Base-by-base conservation (phyloP, 2,797 vertebrate genomes). In the Rhabdomys pumilio region DNA sequence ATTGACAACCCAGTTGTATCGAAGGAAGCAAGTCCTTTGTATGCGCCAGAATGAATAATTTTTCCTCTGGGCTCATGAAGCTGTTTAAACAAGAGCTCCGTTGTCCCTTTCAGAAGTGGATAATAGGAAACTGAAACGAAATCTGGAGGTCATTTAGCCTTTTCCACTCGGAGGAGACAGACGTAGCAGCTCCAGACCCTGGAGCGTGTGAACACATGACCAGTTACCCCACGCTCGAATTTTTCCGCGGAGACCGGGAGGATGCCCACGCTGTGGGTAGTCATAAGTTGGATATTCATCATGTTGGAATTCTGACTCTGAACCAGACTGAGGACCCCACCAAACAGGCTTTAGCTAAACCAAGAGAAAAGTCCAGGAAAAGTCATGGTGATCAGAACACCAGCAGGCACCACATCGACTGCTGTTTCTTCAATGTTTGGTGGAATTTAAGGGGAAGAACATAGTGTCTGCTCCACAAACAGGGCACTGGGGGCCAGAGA, bases 91-190 rank as follows among this genome's bases (percentile, higher is more conserved):
- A 98, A 99, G 98, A 98, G 98, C 97, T 93, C 98, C 98, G 98
- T 98, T 99, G 98, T 98, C 97, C 98, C 97, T 98, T 98, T 98
- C 98, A 98, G 96, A 94, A 89, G 97, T 98, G 97, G 97, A 98
- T 97, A 99, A 98, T 98, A 97, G 98, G 98, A 98, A 98, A 98
- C 98, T 98, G 98, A 98, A 98, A 98, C 98, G 98, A 98, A 98
- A 98, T 98, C 97, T 98, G 98, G 98, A 98, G 98, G 98, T 98
- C 98, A 96, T 98, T 97, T 98, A 98, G 98, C 98, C 98, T 97
- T 98, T 94, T 97, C 97, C 98, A 97, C 94, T 89, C 65, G 10
- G 97, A 98, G 97, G 97, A 98, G 97, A 97, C 98, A 97, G 97
- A 98, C 94, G 97, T 93, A 95, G 93, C 97, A 96, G 97, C 65